Percentiles rank a stretch among this genome's conserved stretches.
Evolutionary conservation across 37 sponge, comb jelly and placozoan genomes (phyloP).

Genomic region (Amphimedon queenslandica): DNA sequence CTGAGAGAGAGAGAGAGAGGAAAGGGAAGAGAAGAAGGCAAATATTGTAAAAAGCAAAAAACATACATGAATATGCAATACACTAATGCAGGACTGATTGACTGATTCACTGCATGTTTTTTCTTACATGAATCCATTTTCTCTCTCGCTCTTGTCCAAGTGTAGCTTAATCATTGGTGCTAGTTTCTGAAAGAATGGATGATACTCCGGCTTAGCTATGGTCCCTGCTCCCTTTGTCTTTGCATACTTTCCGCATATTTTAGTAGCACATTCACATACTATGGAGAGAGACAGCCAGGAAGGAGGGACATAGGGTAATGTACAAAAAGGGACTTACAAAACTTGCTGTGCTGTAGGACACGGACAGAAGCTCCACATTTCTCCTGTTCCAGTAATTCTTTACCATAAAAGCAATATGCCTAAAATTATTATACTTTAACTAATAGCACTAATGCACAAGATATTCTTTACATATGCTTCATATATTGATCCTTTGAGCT

Average conservation of each 20-base stretch:
- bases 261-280: conserved; percentile 78
- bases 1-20: conserved; percentile 29
- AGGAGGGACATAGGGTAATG: background rate
- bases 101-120: background rate
- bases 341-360: conserved; percentile 69
- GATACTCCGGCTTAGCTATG: conserved; percentile 83
- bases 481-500: conserved; percentile 84
- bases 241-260: conserved; percentile 86
- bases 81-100: background rate
- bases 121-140: conserved; percentile 97
- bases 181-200: conserved; percentile 96
- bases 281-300: too few species aligned
- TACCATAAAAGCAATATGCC: conserved; percentile 93
- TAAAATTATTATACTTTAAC: conserved; percentile 9
- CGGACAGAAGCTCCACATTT: conserved; percentile 96
- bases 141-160: conserved; percentile 87
- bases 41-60: background rate
- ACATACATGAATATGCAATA: too few species aligned
- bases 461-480: conserved; percentile 70
- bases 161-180: conserved; percentile 77
- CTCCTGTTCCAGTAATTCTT: conserved; percentile 83
- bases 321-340: conserved; percentile 55
- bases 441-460: background rate
- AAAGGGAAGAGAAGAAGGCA: background rate
- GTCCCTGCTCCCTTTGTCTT: conserved; percentile 82